Evolutionary conservation across 2,888 invertebrate species (phyloP).

Genomic region (Apoderus coryli): DNA sequence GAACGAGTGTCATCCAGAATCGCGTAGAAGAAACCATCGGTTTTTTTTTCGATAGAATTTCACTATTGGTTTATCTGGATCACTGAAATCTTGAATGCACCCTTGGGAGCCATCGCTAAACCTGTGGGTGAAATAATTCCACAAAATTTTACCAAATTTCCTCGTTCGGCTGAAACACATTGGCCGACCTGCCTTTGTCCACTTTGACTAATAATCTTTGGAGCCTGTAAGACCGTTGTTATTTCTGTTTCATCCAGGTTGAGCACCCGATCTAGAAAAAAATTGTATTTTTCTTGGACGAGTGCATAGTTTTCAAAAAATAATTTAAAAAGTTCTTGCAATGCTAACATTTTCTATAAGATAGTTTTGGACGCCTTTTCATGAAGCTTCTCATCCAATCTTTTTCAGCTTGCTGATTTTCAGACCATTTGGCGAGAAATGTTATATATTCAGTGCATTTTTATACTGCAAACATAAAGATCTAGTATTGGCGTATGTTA

Average conservation of each 20-base stretch:
- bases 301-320: conserved; percentile 12
- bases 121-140: too few relatives aligned
- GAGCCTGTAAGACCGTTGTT: conserved; percentile 12
- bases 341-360: conserved; percentile 17
- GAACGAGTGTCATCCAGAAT: too few relatives aligned
- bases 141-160: conserved; percentile 14
- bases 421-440: too few relatives aligned
- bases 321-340: conserved; percentile 14
- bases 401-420: too few relatives aligned
- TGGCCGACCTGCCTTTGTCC: conserved; percentile 13
- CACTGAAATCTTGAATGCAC: too few relatives aligned
- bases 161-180: conserved; percentile 13
- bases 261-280: conserved; percentile 4
- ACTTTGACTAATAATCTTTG: conserved; percentile 10
- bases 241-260: conserved; percentile 14
- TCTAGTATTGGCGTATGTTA: too few relatives aligned
- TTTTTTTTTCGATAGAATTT: too few relatives aligned
- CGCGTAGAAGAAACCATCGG: too few relatives aligned
- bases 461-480: too few relatives aligned
- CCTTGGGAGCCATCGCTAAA: too few relatives aligned
- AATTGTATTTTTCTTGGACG: conserved; percentile 5
- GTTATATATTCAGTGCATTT: too few relatives aligned
- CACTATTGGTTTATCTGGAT: too few relatives aligned
- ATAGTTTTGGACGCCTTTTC: conserved; percentile 8
- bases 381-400: conserved; percentile 12